Evolutionary conservation across 2,888 invertebrate genomes (phyloP), one percentile per base, ranked within the genome.

Genomic region (Miltochrista miniata): DNA sequence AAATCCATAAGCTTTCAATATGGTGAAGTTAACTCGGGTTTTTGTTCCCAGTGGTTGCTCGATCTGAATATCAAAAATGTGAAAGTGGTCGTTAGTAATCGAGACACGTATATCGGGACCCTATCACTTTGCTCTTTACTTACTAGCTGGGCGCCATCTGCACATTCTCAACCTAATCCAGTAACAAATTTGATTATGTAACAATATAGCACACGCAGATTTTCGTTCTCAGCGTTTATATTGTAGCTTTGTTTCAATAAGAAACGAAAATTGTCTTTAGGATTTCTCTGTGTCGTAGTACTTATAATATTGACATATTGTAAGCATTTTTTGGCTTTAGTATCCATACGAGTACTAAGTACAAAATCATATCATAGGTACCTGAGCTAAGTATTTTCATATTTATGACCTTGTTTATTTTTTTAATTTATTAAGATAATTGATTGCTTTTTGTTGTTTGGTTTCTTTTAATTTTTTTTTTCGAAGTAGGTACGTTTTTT

Each of bases 1-100:
- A 87, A 90, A 89, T 86, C 90, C 85, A 90, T 90, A 91, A 90
- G 85, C 87, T 90, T 90, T 90, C 90, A 91, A 91, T 91, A 90
- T 89, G 82, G 81, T 72, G 74, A 79, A 86, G 87, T 86, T 88
- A 89, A 87, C 89, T 85, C 76, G 81, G 86, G 88, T 88, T 89
- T 24, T 90, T 89, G 90, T 90, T 90, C 89, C 84, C 86, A 83
- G 80, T 83, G 84, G 85, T 76, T 77, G 80, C 86, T 77, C 76
- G 83, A 90, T 90, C 90, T 90, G 90, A 91, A 91, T 91, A 90
- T 90, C 90, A 90, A 91, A 89, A 90, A 85, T 87, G 83, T 81
- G 86, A 85, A 88, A 90, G 81, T 76, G 79, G 82, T 87, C 86
- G 85, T 91, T 88, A 85, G 90, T 87, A 91, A 71, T 76, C 90